Conservation (phyloP, 2,113 vertebrate species). For the Gnathonemus echidnorhynchus region DNA sequence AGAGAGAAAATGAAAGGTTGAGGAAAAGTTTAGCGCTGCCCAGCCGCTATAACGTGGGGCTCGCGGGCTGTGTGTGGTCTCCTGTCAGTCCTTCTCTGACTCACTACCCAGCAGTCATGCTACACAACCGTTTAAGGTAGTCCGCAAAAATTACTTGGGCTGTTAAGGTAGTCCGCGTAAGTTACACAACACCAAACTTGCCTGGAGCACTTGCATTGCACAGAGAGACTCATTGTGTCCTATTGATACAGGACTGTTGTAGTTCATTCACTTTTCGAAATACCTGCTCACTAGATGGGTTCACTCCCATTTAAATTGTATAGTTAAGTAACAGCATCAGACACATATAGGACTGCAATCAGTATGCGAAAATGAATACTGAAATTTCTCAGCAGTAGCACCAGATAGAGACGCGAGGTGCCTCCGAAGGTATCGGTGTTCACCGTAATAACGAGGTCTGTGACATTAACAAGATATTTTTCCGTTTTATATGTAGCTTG, state of each 20-base stretch:
- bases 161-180: slow-evolving; percentile 18
- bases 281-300: background rate
- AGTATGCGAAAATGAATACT: background rate
- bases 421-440: background rate
- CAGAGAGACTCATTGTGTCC: background rate
- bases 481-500: background rate
- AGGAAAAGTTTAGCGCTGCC: slow-evolving; percentile 3
- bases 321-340: background rate
- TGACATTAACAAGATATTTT: background rate
- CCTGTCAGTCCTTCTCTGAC: slow-evolving; percentile 42
- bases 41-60: slow-evolving; percentile 17
- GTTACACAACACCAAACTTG: background rate
- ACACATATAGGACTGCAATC: background rate
- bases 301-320: background rate
- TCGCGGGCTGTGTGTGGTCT: slow-evolving; percentile 59
- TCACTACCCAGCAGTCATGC: slow-evolving; percentile 51
- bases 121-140: slow-evolving; percentile 52
- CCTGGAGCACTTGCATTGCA: background rate
- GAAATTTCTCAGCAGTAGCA: background rate
- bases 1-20: slow-evolving; percentile 22
- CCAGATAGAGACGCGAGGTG: background rate
- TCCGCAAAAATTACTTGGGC: slow-evolving; percentile 19
- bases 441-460: background rate
- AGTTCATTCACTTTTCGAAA: background rate
- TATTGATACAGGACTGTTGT: background rate